phyloP scores from a whole-genome alignment of 1,140 invertebrate genomes.

The Hycleus cichorii region DNA sequence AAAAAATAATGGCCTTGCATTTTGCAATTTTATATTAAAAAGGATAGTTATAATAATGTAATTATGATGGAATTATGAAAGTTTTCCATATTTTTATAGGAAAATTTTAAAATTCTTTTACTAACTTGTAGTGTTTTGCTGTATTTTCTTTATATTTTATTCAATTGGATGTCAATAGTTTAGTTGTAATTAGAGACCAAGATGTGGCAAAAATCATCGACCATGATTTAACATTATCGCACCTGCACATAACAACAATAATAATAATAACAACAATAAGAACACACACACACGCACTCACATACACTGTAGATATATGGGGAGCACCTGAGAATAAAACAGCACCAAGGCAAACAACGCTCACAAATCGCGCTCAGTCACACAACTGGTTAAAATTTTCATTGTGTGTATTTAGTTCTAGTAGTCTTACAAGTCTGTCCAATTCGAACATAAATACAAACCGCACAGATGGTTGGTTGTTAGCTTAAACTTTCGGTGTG shows the following conservation, averaged over 20 bases:
- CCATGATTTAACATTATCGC: constrained; percentile 6
- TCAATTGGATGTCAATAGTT: too few relatives aligned
- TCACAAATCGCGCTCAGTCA: constrained; percentile 4
- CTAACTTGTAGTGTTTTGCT: too few relatives aligned
- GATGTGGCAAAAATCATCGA: not conserved
- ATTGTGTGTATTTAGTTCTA: constrained; percentile 10
- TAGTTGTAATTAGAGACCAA: too few relatives aligned
- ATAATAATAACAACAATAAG: constrained; percentile 4
- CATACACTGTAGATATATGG: not conserved
- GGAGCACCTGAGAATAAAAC: too few relatives aligned
- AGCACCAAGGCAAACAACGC: too few relatives aligned
- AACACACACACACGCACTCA: constrained; percentile 6
- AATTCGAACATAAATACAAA: not conserved
- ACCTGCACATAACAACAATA: constrained; percentile 6
- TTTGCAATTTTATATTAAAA: too few relatives aligned
- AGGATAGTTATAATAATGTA: too few relatives aligned
- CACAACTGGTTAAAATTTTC: constrained; percentile 7
- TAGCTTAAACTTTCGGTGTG: not conserved
- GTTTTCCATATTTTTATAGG: too few relatives aligned
- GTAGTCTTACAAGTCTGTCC: not conserved
- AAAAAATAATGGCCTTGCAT: too few relatives aligned
- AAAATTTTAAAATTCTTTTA: too few relatives aligned
- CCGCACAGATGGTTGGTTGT: constrained; percentile 10
- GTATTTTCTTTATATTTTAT: too few relatives aligned
- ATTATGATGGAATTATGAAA: too few relatives aligned